Evolutionary conservation across 2,888 invertebrate species (phyloP).

Genomic region (Chouioia cunea): DNA sequence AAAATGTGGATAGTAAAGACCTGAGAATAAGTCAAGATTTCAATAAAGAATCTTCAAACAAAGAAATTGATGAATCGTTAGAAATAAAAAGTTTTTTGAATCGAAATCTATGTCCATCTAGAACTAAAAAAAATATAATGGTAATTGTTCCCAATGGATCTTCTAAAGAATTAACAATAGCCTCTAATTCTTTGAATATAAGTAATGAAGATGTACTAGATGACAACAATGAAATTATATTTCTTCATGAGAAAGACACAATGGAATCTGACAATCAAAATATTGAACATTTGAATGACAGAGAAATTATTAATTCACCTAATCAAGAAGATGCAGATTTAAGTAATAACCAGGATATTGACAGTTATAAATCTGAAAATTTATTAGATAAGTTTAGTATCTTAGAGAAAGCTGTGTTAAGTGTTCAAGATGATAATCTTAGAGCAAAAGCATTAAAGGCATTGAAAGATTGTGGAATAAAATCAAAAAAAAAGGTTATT

Average conservation of each 20-base stretch:
- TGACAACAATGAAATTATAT: not conserved
- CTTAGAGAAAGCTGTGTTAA: constrained; percentile 58
- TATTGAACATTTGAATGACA: not conserved
- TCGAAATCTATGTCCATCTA: not conserved
- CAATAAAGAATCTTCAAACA: not conserved
- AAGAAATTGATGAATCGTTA: not conserved
- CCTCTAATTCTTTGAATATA: constrained; percentile 2
- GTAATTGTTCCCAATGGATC: constrained; percentile 36
- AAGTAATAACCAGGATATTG: not conserved
- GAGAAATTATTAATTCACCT: not conserved
- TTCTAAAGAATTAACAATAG: constrained; percentile 4
- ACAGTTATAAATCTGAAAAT: constrained; percentile 28
- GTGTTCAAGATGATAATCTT: constrained; percentile 55
- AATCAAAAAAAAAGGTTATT: constrained; percentile 54
- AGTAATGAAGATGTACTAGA: not conserved
- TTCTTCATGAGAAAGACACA: not conserved
- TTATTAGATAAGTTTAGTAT: constrained; percentile 51
- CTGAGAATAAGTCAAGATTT: not conserved
- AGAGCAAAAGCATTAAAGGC: constrained; percentile 59
- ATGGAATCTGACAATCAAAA: not conserved
- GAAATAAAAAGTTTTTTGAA: not conserved
- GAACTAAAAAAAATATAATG: constrained; percentile 43
- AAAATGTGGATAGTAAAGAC: not conserved
- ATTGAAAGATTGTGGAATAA: constrained; percentile 59
- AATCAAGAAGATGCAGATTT: constrained; percentile 17